Percentiles rank a stretch among this genome's conserved stretches.
phyloP scores from a whole-genome alignment of 2,797 vertebrate genomes.

The Tokudaia tokunoshimensis region DNA sequence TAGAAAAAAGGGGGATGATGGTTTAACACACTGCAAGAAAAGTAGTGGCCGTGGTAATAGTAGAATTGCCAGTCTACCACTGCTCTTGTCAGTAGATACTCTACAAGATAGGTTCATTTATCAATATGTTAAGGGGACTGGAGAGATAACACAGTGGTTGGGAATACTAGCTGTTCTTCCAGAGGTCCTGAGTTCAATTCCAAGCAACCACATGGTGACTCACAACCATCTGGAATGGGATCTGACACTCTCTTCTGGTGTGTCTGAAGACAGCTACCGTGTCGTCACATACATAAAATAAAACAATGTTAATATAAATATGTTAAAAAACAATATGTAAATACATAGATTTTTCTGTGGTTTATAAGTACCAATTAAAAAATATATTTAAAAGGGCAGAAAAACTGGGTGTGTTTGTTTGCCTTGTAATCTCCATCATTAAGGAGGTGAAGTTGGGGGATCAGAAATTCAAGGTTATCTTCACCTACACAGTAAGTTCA shows the following conservation, averaged over 20 bases:
- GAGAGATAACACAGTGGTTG: no score
- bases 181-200: no score
- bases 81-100: slow-evolving; percentile 38
- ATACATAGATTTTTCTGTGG: neutral
- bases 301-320: neutral
- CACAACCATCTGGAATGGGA: neutral
- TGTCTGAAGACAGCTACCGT: neutral
- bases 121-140: neutral
- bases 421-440: neutral
- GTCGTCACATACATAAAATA: neutral
- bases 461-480: neutral
- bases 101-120: slow-evolving; percentile 26
- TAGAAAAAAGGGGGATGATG: neutral
- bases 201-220: neutral
- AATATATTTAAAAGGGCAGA: neutral
- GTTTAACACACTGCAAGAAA: neutral
- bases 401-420: neutral
- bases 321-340: neutral
- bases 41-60: neutral
- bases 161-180: no score
- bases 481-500: neutral
- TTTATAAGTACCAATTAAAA: neutral
- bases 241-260: no score
- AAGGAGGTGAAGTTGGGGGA: neutral
- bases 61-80: neutral